Evolutionary conservation across 1,140 invertebrate genomes (phyloP), one percentile per base, ranked within the genome.

Genomic region (Babylonia areolata): DNA sequence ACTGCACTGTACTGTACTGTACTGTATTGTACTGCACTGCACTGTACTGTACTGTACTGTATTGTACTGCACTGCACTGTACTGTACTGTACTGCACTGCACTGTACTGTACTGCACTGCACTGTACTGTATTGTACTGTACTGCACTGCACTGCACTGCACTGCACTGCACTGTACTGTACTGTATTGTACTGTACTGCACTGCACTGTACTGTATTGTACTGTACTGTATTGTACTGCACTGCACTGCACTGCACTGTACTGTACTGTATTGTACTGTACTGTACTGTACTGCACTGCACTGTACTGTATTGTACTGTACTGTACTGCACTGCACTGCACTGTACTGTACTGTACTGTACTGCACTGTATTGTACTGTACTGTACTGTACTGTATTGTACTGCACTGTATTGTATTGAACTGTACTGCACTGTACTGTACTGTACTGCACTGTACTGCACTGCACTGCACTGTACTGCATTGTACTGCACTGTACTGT

Each of bases 171-270:
- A 84, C 64, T 77, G 81, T 42, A 86, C 54, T 86, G 85, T 64
- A 86, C 78, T 69, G 81, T 46, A 84, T 28, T 84, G 86, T 58
- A 58, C 73, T 64, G 81, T 37, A 84, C 58, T 87, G 81, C 46
- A 86, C 54, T 86, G 85, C 40, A 87, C 73, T 87, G 86, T 33
- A 77, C 73, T 85, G 83, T 33, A 85, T 40, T 87, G 77, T 20
- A 85, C 40, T 87, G 58, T 3, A 85, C 37, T 85, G 85, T 3
- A 85, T 75, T 88, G 77, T 78, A 46, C 85, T 87, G 79, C 81
- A 88, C 81, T 85, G 87, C 85, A 88, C 86, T 85, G 84, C 87
- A 87, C 75, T 69, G 80, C 81, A 84, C 79, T 71, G 84, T 85
- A 81, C 86, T 81, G 64, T 54, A 87, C 86, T 80, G 83, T 33